phyloP scores from a whole-genome alignment of 2,113 vertebrate species.

The Oncorhynchus mykiss region DNA sequence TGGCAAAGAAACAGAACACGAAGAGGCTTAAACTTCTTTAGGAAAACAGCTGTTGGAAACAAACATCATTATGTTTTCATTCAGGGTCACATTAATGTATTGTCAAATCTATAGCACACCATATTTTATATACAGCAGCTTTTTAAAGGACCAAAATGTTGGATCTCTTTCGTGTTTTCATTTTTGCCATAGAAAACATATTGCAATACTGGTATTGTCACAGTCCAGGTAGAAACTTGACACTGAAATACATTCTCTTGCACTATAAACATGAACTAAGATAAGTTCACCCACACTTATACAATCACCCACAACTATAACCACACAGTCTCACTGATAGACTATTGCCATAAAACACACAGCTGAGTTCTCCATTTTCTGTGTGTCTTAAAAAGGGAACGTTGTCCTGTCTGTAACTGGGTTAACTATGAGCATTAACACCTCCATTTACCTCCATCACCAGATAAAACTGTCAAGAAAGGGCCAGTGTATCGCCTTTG shows the following conservation, averaged over 20 bases:
- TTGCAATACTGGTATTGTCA: too few relatives aligned
- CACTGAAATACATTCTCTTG: constrained; percentile 39
- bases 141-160: too few relatives aligned
- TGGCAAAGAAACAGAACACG: too few relatives aligned
- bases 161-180: too few relatives aligned
- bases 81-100: too few relatives aligned
- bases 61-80: too few relatives aligned
- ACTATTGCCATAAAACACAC: neutral
- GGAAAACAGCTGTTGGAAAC: too few relatives aligned
- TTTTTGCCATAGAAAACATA: too few relatives aligned
- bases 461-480: constrained; percentile 65
- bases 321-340: constrained; percentile 12
- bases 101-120: too few relatives aligned
- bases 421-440: constrained; percentile 64
- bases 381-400: constrained; percentile 44
- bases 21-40: too few relatives aligned
- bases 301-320: constrained; percentile 23
- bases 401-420: constrained; percentile 56
- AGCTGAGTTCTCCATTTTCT: constrained; percentile 31
- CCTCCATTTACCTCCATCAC: constrained; percentile 61
- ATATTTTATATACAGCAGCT: too few relatives aligned
- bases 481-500: constrained; percentile 61
- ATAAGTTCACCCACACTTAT: constrained; percentile 24
- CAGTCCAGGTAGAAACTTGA: constrained; percentile 13
- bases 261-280: constrained; percentile 46